These are phyloP conservation scores for Caenorhabditis drosophilae DNA, from an alignment of 2,888 invertebrate genomes.

Conservation along the genomic window DNA sequence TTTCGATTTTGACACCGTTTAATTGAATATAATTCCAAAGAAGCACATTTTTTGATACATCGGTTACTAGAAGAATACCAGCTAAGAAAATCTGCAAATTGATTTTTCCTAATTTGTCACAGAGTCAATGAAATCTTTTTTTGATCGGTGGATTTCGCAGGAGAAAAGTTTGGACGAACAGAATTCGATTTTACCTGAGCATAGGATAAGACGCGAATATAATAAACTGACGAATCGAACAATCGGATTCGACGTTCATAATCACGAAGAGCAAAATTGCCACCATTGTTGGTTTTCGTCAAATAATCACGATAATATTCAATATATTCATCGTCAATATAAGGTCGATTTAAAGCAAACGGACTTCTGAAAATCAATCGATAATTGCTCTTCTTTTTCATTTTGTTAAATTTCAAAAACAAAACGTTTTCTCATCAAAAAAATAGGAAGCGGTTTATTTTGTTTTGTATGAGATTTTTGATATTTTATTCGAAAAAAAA, in stretches of 20 bases:
- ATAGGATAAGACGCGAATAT: conserved; percentile 36
- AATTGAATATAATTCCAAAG: conserved; percentile 47
- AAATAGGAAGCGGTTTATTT: no score
- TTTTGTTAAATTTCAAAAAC: no score
- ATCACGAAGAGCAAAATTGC: conserved; percentile 34
- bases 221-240: conserved; percentile 28
- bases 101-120: neutral
- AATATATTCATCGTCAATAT: conserved; percentile 35
- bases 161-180: neutral
- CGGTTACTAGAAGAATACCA: conserved; percentile 47
- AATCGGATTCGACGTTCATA: conserved; percentile 25
- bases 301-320: conserved; percentile 38
- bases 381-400: no score
- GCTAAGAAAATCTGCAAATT: conserved; percentile 46
- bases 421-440: no score
- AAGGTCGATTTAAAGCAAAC: conserved; percentile 32
- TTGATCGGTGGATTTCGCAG: neutral
- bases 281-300: conserved; percentile 29
- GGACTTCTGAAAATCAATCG: conserved; percentile 42
- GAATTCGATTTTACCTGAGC: conserved; percentile 38
- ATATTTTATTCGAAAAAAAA: no score
- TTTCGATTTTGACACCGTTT: conserved; percentile 46
- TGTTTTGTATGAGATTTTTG: no score
- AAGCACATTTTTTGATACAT: conserved; percentile 44
- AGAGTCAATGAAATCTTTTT: neutral